Percentiles rank a stretch among this genome's conserved stretches.
Conservation (phyloP, 2,797 vertebrate species). For the Myoxocephalus aenaeus region DNA sequence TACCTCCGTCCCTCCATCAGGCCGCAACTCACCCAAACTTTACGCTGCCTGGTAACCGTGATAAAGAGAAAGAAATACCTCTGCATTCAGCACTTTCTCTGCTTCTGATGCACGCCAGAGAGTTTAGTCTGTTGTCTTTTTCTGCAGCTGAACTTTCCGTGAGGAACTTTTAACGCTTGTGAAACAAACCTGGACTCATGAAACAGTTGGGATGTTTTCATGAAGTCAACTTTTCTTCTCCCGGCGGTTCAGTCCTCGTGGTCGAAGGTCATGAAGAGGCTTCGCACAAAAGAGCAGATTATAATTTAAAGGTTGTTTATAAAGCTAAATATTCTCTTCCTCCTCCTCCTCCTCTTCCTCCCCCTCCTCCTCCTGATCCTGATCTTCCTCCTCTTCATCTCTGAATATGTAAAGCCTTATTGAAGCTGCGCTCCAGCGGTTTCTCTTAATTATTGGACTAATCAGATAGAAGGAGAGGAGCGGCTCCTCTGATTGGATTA, state of each 20-base stretch:
- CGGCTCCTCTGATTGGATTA: constrained; percentile 79
- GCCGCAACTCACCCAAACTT: constrained; percentile 20
- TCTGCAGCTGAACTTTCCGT: background rate
- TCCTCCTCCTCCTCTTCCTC: too few species aligned
- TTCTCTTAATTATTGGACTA: constrained; percentile 82
- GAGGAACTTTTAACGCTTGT: too few species aligned
- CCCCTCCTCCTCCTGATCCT: background rate
- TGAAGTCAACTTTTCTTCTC: too few species aligned
- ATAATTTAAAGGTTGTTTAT: too few species aligned
- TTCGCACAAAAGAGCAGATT: too few species aligned
- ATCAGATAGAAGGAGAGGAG: constrained; percentile 77
- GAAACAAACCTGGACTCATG: too few species aligned
- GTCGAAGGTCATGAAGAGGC: too few species aligned
- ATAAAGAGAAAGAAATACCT: constrained; percentile 25
- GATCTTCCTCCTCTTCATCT: constrained; percentile 39
- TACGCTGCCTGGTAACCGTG: constrained; percentile 32
- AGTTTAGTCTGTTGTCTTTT: background rate
- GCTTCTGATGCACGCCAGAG: background rate
- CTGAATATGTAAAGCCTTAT: constrained; percentile 78
- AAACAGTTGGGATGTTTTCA: too few species aligned
- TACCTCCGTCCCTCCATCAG: constrained; percentile 29
- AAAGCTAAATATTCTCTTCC: too few species aligned
- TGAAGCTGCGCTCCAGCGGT: constrained; percentile 73
- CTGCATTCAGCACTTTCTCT: constrained; percentile 55
- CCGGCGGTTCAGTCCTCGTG: too few species aligned